Evolutionary conservation across 1,140 invertebrate species (phyloP).

Genomic region (Aphis craccivora): DNA sequence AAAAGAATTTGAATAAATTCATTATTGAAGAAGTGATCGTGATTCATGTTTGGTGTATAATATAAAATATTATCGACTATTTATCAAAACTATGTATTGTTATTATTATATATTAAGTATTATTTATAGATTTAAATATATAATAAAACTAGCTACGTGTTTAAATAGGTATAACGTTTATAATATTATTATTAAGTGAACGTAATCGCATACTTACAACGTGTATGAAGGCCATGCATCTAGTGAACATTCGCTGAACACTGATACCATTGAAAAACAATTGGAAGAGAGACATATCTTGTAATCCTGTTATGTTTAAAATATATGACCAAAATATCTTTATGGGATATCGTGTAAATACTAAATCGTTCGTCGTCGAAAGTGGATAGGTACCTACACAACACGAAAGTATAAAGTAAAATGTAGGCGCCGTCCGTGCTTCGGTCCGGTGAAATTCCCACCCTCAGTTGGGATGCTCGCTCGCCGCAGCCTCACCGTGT

Average conservation of each 20-base stretch:
- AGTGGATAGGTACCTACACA: background rate
- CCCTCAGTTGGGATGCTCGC: background rate
- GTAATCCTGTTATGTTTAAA: fast-evolving
- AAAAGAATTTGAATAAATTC: too few relatives aligned
- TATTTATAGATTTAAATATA: too few relatives aligned
- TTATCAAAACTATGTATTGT: too few relatives aligned
- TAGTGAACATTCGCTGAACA: background rate
- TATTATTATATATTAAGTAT: too few relatives aligned
- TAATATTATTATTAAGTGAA: background rate
- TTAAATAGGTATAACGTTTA: background rate
- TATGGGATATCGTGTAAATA: background rate
- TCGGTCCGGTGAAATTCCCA: background rate
- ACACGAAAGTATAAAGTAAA: background rate
- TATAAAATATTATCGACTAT: too few relatives aligned
- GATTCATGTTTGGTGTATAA: too few relatives aligned
- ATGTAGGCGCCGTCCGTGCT: background rate
- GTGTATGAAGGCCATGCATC: background rate
- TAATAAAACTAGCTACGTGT: too few relatives aligned
- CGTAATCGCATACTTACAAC: background rate
- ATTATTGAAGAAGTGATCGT: too few relatives aligned
- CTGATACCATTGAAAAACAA: background rate
- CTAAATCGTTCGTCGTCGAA: background rate
- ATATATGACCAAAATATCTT: background rate
- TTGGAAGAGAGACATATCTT: background rate
- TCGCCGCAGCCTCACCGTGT: background rate